These are phyloP conservation scores for Myioborus melanocephalus DNA, from an alignment of 2,797 vertebrate genomes.

Conservation along the genomic window DNA sequence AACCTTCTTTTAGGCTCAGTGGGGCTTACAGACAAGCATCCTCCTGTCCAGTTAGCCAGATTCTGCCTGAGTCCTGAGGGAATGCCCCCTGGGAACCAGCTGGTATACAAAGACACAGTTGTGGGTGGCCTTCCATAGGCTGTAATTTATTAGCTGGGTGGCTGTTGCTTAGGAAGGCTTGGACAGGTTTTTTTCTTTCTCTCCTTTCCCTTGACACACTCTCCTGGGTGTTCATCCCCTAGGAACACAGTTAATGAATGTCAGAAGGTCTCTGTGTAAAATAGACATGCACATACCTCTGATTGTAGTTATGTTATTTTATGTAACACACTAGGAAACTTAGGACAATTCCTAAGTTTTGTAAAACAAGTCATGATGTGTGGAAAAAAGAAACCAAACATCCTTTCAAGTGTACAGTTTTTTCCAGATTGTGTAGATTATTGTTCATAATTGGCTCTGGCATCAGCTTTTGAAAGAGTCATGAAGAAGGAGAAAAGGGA, in stretches of 20 bases:
- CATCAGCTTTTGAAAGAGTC: neutral
- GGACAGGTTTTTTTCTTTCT: neutral
- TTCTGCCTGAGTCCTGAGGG: neutral
- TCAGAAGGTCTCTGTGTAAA: neutral
- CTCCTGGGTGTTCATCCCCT: neutral
- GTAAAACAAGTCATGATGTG: neutral
- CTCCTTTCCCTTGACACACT: neutral
- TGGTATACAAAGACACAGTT: neutral
- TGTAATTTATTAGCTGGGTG: neutral
- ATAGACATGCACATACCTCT: accelerated
- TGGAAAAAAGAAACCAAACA: neutral
- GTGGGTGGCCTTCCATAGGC: neutral
- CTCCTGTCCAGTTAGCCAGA: neutral
- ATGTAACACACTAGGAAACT: neutral
- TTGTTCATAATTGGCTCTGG: neutral
- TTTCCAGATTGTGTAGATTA: neutral
- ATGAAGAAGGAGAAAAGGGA: neutral
- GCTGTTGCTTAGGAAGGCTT: neutral
- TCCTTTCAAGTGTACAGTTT: neutral
- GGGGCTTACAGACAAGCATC: neutral
- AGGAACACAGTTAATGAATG: neutral
- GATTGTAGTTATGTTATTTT: neutral
- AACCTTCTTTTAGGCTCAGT: neutral
- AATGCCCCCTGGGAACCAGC: neutral
- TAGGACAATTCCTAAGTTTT: neutral